Base-by-base conservation (phyloP, 2,888 invertebrate species). In the Perizoma flavofasciatum region DNA sequence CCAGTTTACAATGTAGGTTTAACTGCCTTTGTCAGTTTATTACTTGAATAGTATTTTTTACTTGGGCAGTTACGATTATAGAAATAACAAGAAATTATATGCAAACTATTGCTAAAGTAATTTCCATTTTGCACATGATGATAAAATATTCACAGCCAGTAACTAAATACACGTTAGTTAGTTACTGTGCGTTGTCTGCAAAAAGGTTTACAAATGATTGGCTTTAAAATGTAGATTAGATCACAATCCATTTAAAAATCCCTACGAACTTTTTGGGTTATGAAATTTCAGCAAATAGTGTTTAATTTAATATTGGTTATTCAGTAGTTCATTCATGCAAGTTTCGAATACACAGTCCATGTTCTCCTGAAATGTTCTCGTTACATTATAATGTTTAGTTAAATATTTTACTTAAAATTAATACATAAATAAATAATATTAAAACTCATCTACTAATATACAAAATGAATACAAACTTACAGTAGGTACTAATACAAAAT, bases 381-480 rank as follows among this genome's bases (percentile, higher is more conserved):
- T 51, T 53, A 58, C 62, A 61, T 61, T 59, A 66, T 68, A 73
- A 78, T 73, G 66, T 70, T 73, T 78, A 80, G 77, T 78, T 79
- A 79, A 80, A 82, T 84, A 82, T 78, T 74, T 73, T 70, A 64
- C 83, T 84, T 88, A 88, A 74, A 65, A 75, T 71, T 88, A 88
- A 37, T 67, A 77, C 85, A 84, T 88, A 89, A 91, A 91, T 92
- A 89, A 92, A 88, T 89, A 89, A 90, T 87, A 88, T 88, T 89
- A 89, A 88, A 86, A 88, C 86, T 79, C 79, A 79, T 88, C 88
- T 89, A 89, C 87, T 85, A 90, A 91, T 92, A 89, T 92, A 92
- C 92, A 92, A 91, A 92, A 90, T 88, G 85, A 91, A 89, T 89
- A 89, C 83, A 90, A 86, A 80, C 89, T 90, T 91, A 90, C 75